Base-by-base conservation (phyloP, 2,113 vertebrate genomes). In the Limanda limanda region DNA sequence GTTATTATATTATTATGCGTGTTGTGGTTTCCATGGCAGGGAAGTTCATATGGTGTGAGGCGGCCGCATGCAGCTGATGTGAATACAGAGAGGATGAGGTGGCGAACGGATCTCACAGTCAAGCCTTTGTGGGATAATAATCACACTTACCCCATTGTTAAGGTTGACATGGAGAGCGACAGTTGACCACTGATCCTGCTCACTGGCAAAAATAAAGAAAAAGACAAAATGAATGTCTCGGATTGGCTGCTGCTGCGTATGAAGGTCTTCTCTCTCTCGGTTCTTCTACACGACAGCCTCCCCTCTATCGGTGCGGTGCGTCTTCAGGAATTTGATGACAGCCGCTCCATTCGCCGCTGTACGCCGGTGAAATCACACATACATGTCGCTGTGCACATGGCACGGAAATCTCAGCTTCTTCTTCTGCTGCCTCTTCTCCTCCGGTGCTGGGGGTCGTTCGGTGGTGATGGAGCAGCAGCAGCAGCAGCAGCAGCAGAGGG, bases 81-180 rank as follows among this genome's bases (percentile, higher is more conserved):
- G 67, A 64, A 84, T 80, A 27, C 66, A 84, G 63, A 86, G 25
- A 76, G 24, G 61, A 74, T 57, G 47, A 51, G 47, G 47, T 15
- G 59, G 35, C 37, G 52, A 77, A 37, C 10, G 9, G 10, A 74
- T 63, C 48, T 80, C 45, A 47, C 47, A 74, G 59, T 76, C 55
- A 18, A 79, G 45, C 47, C 42, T 70, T 52, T 68, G 48, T 11
- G 72, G 64, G 51, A 11, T 83, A 69, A 84, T 79, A 81, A 84
- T 68, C 61, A 66, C 84, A 92, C 92, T 92, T 88, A 93, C 92
- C 92, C 92, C 92, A 93, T 93, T 89, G 86, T 85, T 85, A 86
- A 86, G 86, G 88, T 23, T 42, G 85, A 77, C 54, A 89, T 82
- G 63, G 64, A 74, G 63, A 79, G 70, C 78, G 86, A 86, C 81